Evolutionary conservation across 2,888 invertebrate genomes (phyloP), one percentile per base, ranked within the genome.

Genomic region (Scaptomyza tumidula): DNA sequence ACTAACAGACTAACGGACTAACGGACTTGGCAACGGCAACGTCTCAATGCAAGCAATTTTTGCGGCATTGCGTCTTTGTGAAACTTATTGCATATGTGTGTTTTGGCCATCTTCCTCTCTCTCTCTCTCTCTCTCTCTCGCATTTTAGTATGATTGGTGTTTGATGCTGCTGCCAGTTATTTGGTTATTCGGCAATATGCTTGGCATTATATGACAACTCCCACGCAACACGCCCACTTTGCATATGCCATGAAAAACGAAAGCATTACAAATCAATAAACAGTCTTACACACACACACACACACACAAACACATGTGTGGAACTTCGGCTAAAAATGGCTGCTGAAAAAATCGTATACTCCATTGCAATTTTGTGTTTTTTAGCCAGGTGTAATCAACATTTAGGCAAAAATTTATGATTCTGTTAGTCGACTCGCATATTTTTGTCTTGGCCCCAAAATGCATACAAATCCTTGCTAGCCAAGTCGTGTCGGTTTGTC

Each of bases 211-310:
- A 71, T 77, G 78, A 54, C 56, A 59, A 49, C 41, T 7, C 33
- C n/a, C 35, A 52, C 45, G n/a, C 37, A n/a, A 11, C 11, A 16
- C 35, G 49, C 39, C 77, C 46, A 44, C 9, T 9, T 81, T 78
- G 81, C 78, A 78, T 78, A 72, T 62, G 58, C 44, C 31, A 75
- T 76, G 76, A 76, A 76, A 39, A 79, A 55, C 33, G 70, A 78
- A 75, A 75, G 75, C 70, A 69, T 43, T 79, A 75, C 75, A 75
- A 79, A 75, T 75, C 75, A 75, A 79, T 75, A 79, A 75, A 59
- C 61, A 69, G 48, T 29, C 37, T 27, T 4, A 13, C 37, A 43
- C 24, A 54, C 19, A 33, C 11, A 44, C 13, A 19, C 13, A 19
- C 29, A 33, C 43, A 60, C 33, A n/a, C 11, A 29, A 3, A 43